Evolutionary conservation across 2,113 vertebrate genomes (phyloP), one percentile per base, ranked within the genome.

Genomic region (Nyctereutes procyonoides): DNA sequence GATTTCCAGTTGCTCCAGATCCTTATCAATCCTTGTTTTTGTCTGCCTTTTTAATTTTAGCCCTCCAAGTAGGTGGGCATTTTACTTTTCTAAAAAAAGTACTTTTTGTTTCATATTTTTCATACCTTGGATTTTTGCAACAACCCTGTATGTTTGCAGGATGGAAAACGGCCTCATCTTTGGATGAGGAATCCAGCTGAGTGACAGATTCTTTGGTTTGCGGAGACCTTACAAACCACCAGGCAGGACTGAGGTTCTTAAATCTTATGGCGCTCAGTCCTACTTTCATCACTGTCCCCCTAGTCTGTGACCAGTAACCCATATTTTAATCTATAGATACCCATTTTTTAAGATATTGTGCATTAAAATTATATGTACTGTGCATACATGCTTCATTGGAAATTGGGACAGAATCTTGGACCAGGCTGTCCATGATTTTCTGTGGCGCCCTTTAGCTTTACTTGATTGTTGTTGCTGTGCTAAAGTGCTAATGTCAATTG

Each of bases 171-270:
- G 6, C n/a, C 6, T 55, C 15, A 9, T 26, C 19, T 79, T 53
- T 62, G 73, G 17, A 16, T 58, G 35, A 65, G 60, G 80, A 77
- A 14, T 55, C 5, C 38, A 60, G 32, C 67, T 35, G 11, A 58
- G 51, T 11, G 60, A 6, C 77, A 3, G 60, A 2, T 32, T 8
- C 3, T 87, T 19, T 28, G n/a, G 26, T 81, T 76, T 77, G 60
- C 26, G 26, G 77, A 84, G 67, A 62, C 35, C 53, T 24, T 43
- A 28, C 32, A 43, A 16, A 48, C 30, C 28, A 15, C 8, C 4
- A 3, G 24, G 30, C 13, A 53, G 32, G 19, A 51, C 62, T 0
- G 69, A 69, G 0, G 1, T 2, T 26, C 11, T 15, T 13, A 71
- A 62, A n/a, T 19, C 35, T 19, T 32, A 1, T 28, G 35, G 51